A percentile compares a stretch with the other conserved stretches of the same genome.
Conservation (phyloP, 2,113 vertebrate genomes). For the Xenus cinereus region DNA sequence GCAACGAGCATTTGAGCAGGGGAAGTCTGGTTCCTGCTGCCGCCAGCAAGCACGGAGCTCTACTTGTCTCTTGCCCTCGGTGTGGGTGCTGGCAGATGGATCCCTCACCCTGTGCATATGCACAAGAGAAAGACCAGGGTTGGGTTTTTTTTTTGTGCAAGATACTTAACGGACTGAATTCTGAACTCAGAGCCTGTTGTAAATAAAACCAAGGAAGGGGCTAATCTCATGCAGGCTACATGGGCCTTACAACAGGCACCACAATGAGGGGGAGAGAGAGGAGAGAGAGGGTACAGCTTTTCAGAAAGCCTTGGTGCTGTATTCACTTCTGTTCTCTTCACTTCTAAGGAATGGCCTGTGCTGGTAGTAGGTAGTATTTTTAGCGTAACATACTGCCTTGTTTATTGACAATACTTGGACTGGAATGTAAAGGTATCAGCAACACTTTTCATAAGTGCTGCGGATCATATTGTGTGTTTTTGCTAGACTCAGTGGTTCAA, state of each 20-base stretch:
- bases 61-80: background rate
- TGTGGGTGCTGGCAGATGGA: background rate
- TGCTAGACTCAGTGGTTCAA: background rate
- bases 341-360: background rate
- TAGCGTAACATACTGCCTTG: background rate
- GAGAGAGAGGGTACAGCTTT: background rate
- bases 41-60: rapidly evolving
- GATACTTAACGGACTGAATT: background rate
- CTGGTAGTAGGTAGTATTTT: background rate
- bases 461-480: background rate
- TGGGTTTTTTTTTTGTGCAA: background rate
- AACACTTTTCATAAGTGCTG: background rate
- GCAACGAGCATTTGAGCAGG: background rate
- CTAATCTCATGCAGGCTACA: background rate
- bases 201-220: background rate
- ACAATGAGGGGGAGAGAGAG: background rate
- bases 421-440: background rate
- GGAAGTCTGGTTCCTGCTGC: background rate
- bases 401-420: background rate
- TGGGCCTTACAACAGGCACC: background rate
- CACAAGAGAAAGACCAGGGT: background rate
- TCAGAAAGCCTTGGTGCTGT: background rate
- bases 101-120: background rate
- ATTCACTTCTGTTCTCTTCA: background rate
- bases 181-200: background rate